Evolutionary conservation across 92 coral and sea anemone species (phyloP), one percentile per base, ranked within the genome.

Genomic region (Phymanthus crucifer): DNA sequence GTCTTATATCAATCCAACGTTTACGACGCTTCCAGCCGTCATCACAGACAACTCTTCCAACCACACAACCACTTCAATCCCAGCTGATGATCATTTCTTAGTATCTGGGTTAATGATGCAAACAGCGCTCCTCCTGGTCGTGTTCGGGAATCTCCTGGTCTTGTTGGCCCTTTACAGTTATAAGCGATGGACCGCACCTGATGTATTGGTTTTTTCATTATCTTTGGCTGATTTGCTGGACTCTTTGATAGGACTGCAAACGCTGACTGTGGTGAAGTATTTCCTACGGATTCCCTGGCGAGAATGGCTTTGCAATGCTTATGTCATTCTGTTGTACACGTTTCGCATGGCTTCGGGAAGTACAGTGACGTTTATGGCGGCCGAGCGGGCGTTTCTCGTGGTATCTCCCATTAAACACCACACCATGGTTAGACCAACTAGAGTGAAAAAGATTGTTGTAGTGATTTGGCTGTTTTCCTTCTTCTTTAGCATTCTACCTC

Each of bases 151-250:
- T 83, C 78, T 84, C 17, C 74, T 90, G 33, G 97, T 95, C 0
- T 66, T 95, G 2, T 46, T 82, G 10, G 88, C 97, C 3, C 40
- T 95, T 3, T 43, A 72, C 10, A 78, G 83, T 46, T 93, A 87
- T 85, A 86, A 91, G 65, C 79, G 71, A 27, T 84, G 97, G 87
- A 95, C 93, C 21, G 68, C 93, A 2, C 88, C 97, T 4, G 98
- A 95, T 57, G 82, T 95, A 12, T 61, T 95, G n/a, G 58, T 95
- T 1, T 57, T 93, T 17, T 95, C 98, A 7, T 83, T 95, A 35
- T 90, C 98, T 5, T 14, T 84, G 40, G 97, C 98, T 5, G 98
- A 95, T 76, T 70, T 95, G 34, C 76, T 93, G 77, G 94, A 95
- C 75, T 92, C 95, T 23, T 54, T 82, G 27, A 78, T 84, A 14